phyloP scores from a whole-genome alignment of 2,888 invertebrate genomes.

The Conus canariensis region DNA sequence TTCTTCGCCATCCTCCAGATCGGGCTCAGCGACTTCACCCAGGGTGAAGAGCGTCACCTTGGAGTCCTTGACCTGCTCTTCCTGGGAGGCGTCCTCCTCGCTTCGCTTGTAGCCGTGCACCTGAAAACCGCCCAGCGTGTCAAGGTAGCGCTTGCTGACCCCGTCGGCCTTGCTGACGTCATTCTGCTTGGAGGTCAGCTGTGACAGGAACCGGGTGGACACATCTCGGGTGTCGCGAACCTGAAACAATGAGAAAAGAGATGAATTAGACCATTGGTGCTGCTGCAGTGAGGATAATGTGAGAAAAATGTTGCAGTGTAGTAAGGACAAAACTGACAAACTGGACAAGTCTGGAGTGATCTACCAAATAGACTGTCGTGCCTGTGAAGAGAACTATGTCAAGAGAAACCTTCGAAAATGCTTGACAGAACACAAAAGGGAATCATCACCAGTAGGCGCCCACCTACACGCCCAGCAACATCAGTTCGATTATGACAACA shows the following conservation, averaged over 20 bases:
- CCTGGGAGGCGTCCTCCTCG: neutral
- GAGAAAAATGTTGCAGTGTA: neutral
- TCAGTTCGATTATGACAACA: too few relatives aligned
- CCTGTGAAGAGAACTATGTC: too few relatives aligned
- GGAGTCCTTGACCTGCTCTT: neutral
- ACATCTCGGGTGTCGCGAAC: constrained; percentile 23
- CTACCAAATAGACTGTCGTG: too few relatives aligned
- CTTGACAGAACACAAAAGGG: too few relatives aligned
- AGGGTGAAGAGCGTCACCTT: neutral
- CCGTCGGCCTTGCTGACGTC: constrained; percentile 5
- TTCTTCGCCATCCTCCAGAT: neutral
- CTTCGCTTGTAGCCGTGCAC: constrained; percentile 51
- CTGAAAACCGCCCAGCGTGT: constrained; percentile 49
- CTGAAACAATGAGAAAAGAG: constrained; percentile 7
- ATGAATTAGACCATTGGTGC: neutral
- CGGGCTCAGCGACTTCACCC: neutral
- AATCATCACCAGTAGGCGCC: too few relatives aligned
- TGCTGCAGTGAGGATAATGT: neutral
- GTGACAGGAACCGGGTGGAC: neutral
- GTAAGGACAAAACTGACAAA: too few relatives aligned
- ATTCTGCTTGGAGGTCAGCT: constrained; percentile 21
- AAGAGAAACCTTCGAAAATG: too few relatives aligned
- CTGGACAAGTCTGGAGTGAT: too few relatives aligned
- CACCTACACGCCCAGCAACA: too few relatives aligned
- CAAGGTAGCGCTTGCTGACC: constrained; percentile 44